phyloP scores from a whole-genome alignment of 2,113 vertebrate species.

The Neomonachus schauinslandi region DNA sequence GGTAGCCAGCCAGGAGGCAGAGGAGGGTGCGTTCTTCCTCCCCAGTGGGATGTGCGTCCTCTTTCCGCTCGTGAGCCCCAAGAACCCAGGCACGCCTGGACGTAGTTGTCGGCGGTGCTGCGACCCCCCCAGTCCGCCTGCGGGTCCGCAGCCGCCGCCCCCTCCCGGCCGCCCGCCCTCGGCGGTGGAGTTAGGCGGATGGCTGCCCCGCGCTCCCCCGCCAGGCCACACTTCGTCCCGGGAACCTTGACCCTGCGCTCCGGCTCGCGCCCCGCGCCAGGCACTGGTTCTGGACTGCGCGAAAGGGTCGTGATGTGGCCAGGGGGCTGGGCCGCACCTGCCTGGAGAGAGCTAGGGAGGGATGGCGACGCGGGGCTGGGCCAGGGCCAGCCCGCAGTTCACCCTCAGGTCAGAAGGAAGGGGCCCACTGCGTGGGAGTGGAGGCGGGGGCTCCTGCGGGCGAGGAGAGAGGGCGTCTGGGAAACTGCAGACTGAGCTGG shows the following conservation, averaged over 20 bases:
- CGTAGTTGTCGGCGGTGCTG: fast-evolving
- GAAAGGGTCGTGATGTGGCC: background rate
- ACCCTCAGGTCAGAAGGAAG: background rate
- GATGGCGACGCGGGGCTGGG: no score
- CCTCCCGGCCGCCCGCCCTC: fast-evolving
- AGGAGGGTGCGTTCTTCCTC: no score
- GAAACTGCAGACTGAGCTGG: background rate
- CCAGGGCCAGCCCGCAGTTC: fast-evolving
- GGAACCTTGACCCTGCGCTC: fast-evolving
- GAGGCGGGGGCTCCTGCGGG: background rate
- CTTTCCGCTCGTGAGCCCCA: background rate
- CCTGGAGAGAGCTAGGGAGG: background rate
- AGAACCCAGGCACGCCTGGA: background rate
- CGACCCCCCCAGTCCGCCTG: background rate
- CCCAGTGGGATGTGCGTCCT: background rate
- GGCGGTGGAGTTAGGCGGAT: fast-evolving
- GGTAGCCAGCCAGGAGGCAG: no score
- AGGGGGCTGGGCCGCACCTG: fast-evolving
- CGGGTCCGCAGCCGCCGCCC: background rate
- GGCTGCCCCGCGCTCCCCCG: background rate
- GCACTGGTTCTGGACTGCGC: fast-evolving
- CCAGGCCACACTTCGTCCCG: fast-evolving
- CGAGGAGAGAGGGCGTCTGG: no score
- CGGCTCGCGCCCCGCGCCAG: no score
- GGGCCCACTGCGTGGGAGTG: background rate